phyloP scores from a whole-genome alignment of 2,113 vertebrate genomes.

The Podocnemis expansa region DNA sequence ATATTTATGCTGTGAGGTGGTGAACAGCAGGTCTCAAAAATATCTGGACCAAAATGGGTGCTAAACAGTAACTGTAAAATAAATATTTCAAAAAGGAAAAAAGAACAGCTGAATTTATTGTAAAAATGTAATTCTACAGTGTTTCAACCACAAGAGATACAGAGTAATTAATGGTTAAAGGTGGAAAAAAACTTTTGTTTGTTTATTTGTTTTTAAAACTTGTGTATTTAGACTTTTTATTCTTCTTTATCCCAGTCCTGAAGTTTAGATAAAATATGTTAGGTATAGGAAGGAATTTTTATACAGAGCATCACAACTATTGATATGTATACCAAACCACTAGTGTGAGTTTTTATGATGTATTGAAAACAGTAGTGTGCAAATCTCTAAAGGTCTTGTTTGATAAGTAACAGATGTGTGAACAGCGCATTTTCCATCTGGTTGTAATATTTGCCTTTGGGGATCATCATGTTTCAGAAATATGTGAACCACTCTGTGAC shows the following conservation, averaged over 20 bases:
- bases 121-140: conserved; percentile 15
- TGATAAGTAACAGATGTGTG: neutral
- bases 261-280: neutral
- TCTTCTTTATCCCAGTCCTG: neutral
- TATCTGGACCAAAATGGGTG: neutral
- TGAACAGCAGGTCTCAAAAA: neutral
- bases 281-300: neutral
- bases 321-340: too few species aligned
- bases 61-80: neutral
- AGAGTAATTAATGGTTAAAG: neutral
- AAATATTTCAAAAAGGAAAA: neutral
- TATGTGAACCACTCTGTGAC: neutral
- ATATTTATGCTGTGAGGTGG: neutral
- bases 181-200: neutral
- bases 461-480: neutral
- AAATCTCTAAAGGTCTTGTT: neutral
- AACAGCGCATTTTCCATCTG: neutral
- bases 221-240: neutral
- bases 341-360: neutral
- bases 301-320: neutral
- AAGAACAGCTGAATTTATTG: neutral
- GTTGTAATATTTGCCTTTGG: neutral
- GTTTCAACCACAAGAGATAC: neutral
- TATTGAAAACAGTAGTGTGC: neutral
- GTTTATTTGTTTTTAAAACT: neutral